phyloP scores from a whole-genome alignment of 2,113 vertebrate genomes.

The Ciconia boyciana region DNA sequence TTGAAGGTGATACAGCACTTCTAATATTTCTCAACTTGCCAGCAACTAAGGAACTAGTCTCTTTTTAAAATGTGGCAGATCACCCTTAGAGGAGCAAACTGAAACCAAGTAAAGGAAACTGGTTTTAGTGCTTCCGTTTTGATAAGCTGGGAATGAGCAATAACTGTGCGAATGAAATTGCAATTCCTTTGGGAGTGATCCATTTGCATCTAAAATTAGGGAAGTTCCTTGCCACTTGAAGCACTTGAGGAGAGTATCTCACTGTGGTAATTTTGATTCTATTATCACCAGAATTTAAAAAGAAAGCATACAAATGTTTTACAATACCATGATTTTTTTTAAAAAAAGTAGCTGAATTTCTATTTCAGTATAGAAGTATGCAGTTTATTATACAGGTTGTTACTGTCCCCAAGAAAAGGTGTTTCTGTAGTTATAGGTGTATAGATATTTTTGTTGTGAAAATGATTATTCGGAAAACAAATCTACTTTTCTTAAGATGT shows the following conservation, averaged over 20 bases:
- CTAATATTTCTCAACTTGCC: conserved; percentile 32
- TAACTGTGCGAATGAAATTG: conserved; percentile 29
- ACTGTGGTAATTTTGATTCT: conserved; percentile 57
- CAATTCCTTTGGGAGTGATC: conserved; percentile 38
- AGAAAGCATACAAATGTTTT: conserved; percentile 33
- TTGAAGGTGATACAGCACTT: conserved; percentile 28
- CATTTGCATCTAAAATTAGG: conserved; percentile 29
- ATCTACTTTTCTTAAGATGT: conserved; percentile 58
- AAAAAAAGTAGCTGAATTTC: conserved; percentile 37
- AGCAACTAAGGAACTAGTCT: conserved; percentile 54
- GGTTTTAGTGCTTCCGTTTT: conserved; percentile 50
- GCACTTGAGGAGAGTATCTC: conserved; percentile 47
- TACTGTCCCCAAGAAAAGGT: conserved; percentile 41
- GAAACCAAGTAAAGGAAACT: conserved; percentile 44
- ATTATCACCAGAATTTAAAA: conserved; percentile 34
- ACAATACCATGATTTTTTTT: conserved; percentile 35
- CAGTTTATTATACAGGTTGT: conserved; percentile 54
- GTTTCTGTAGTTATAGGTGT: conserved; percentile 59
- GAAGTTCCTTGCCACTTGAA: conserved; percentile 45
- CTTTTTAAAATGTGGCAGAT: conserved; percentile 28
- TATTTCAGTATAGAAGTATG: conserved; percentile 47
- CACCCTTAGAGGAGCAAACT: conserved; percentile 44
- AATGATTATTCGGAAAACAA: conserved; percentile 65
- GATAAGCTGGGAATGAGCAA: conserved; percentile 47
- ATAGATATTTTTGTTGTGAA: conserved; percentile 67